Evolutionary conservation across 2,797 vertebrate genomes (phyloP).

Genomic region (Trachops cirrhosus): DNA sequence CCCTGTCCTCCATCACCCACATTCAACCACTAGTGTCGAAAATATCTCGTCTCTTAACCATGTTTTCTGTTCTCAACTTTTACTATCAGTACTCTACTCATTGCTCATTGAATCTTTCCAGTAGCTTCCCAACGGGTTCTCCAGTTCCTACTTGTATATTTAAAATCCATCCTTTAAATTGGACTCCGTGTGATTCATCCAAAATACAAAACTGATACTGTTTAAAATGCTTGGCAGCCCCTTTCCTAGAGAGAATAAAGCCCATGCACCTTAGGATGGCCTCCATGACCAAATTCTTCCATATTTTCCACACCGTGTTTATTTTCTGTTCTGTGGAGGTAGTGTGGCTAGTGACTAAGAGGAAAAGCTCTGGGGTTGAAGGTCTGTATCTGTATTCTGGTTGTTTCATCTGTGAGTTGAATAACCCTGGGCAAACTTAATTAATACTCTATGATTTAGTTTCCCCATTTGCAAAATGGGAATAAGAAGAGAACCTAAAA

Average conservation of each 20-base stretch:
- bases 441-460: background rate
- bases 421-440: background rate
- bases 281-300: background rate
- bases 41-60: background rate
- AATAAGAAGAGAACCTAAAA: background rate
- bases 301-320: background rate
- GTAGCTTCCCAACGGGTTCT: background rate
- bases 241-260: background rate
- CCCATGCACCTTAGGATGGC: background rate
- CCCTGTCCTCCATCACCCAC: background rate
- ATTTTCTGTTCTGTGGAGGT: background rate
- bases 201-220: background rate
- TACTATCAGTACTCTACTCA: background rate
- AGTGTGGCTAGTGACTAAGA: background rate
- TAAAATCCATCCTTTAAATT: background rate
- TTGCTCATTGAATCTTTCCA: background rate
- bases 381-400: background rate
- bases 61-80: background rate
- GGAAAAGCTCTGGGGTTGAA: background rate
- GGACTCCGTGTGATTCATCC: background rate
- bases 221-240: background rate
- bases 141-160: background rate
- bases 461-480: background rate
- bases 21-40: background rate
- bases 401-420: background rate